phyloP scores from a whole-genome alignment of 2,888 invertebrate species.

The Agriopis aurantiaria region DNA sequence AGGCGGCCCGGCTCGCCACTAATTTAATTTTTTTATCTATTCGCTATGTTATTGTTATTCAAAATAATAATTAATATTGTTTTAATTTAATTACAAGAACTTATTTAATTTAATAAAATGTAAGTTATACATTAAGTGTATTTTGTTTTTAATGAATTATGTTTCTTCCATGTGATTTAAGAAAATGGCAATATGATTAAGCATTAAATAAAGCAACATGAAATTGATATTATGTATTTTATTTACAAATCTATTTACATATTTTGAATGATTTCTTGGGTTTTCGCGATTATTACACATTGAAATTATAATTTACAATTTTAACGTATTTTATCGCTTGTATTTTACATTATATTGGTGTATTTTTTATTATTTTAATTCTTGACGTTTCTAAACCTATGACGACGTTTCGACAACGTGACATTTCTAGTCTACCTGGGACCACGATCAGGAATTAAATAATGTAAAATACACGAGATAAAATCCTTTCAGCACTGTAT shows the following conservation, averaged over 20 bases:
- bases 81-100: slow-evolving; percentile 25
- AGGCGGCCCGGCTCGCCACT: neutral
- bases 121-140: slow-evolving; percentile 68
- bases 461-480: no score
- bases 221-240: slow-evolving; percentile 47
- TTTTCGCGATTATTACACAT: no score
- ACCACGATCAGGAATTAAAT: no score
- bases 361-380: no score
- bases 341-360: no score
- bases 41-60: slow-evolving; percentile 82
- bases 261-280: neutral
- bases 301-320: no score
- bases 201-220: slow-evolving; percentile 68
- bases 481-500: no score
- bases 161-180: slow-evolving; percentile 83
- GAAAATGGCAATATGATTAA: slow-evolving; percentile 82
- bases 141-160: slow-evolving; percentile 76
- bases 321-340: no score
- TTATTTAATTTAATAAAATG: slow-evolving; percentile 73
- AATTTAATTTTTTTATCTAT: slow-evolving; percentile 52
- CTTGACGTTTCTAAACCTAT: no score
- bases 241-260: neutral
- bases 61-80: slow-evolving; percentile 64
- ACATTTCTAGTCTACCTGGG: no score
- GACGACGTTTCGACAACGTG: no score